These are phyloP conservation scores for Galeopterus variegatus DNA, from an alignment of 2,113 vertebrate genomes.

Conservation along the genomic window DNA sequence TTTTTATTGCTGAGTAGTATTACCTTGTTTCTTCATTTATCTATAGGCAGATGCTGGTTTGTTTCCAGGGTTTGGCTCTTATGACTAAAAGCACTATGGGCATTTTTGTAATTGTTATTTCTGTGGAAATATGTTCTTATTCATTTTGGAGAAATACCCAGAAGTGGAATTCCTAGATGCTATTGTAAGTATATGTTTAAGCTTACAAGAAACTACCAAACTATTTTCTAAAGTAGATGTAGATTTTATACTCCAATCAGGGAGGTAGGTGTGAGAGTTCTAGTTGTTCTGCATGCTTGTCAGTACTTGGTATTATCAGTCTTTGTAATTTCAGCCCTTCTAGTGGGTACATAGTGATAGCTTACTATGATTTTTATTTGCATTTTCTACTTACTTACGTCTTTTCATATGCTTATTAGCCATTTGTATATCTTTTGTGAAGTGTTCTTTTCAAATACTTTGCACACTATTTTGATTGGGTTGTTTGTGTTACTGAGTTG, in stretches of 20 bases:
- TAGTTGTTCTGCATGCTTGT: not conserved
- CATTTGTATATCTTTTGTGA: too few species aligned
- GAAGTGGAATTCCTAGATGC: not conserved
- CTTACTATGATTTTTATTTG: too few species aligned
- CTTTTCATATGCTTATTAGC: too few species aligned
- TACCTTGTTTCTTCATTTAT: slow-evolving; percentile 10
- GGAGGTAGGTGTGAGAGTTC: not conserved
- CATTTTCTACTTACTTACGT: too few species aligned
- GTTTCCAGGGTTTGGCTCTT: not conserved
- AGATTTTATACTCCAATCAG: not conserved
- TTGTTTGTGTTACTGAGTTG: too few species aligned
- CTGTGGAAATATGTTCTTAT: not conserved
- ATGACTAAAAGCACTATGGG: not conserved
- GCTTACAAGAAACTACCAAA: not conserved
- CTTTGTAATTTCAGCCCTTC: not conserved
- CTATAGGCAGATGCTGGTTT: not conserved
- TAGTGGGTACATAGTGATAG: not conserved
- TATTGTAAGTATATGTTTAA: not conserved
- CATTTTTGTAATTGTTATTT: not conserved
- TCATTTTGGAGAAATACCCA: not conserved
- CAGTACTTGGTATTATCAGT: not conserved
- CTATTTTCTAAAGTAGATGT: slow-evolving; percentile 21
- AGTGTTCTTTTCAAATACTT: too few species aligned
- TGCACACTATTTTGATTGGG: too few species aligned
- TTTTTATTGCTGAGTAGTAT: not conserved